phyloP scores from a whole-genome alignment of 2,113 vertebrate species.

The Theristicus caerulescens region DNA sequence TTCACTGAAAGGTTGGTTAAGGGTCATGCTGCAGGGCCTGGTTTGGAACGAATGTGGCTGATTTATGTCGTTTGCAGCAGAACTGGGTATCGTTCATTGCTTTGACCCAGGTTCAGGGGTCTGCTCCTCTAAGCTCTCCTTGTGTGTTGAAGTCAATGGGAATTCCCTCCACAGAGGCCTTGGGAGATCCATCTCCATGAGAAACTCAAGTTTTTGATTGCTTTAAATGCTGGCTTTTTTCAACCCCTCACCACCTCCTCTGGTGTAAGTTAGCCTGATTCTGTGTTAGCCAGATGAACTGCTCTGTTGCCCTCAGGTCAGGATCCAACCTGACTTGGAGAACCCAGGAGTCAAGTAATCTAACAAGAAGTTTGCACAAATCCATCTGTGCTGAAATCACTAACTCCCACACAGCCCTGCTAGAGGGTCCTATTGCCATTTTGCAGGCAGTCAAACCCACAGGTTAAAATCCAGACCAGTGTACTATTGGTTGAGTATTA shows the following conservation, averaged over 20 bases:
- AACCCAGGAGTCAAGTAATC: not conserved
- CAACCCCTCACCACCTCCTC: slow-evolving; percentile 5
- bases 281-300: not conserved
- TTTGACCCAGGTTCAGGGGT: slow-evolving; percentile 52
- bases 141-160: slow-evolving; percentile 37
- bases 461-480: not conserved
- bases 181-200: slow-evolving; percentile 12
- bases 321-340: not conserved
- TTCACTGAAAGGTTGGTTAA: slow-evolving; percentile 68
- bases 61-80: slow-evolving; percentile 50
- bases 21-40: slow-evolving; percentile 55
- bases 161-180: slow-evolving; percentile 28
- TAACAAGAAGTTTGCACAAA: not conserved
- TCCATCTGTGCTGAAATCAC: not conserved
- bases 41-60: slow-evolving; percentile 59
- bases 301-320: slow-evolving; percentile 4
- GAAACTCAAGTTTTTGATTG: not conserved
- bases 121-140: slow-evolving; percentile 43
- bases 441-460: not conserved
- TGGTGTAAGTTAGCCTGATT: not conserved
- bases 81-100: slow-evolving; percentile 48
- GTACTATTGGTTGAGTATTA: not conserved
- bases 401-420: not conserved
- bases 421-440: not conserved
- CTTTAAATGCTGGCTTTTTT: slow-evolving; percentile 22